Conservation (phyloP, 2,113 vertebrate species). For the Psammodynastes pulverulentus region DNA sequence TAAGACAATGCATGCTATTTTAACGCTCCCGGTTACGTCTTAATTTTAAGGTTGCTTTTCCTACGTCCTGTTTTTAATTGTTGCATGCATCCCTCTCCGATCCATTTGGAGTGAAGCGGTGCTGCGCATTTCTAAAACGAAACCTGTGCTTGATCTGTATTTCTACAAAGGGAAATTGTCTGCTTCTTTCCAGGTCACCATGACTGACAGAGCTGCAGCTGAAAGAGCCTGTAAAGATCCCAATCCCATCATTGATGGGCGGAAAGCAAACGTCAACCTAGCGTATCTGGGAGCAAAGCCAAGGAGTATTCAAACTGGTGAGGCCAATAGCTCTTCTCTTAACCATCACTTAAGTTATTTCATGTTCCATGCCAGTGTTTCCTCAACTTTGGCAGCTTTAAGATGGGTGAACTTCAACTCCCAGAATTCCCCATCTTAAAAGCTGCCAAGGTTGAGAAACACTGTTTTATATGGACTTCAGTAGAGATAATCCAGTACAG, state of each 20-base stretch:
- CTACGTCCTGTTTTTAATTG: not conserved
- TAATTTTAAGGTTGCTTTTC: not conserved
- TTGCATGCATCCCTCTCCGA: not conserved
- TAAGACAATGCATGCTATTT: not conserved
- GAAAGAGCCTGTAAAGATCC: conserved; percentile 96
- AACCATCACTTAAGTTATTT: not conserved
- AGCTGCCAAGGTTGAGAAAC: not conserved
- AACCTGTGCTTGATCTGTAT: not conserved
- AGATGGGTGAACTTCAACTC: not conserved
- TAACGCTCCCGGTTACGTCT: not conserved
- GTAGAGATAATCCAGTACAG: not conserved
- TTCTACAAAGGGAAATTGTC: conserved; percentile 47
- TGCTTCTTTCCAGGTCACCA: conserved; percentile 82
- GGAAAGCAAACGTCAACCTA: conserved; percentile 96
- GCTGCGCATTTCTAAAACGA: not conserved
- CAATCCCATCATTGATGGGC: conserved; percentile 95
- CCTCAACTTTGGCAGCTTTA: not conserved
- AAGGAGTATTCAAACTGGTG: conserved; percentile 91
- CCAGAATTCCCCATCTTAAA: not conserved
- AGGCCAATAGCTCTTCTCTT: conserved; percentile 49
- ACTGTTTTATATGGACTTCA: not conserved
- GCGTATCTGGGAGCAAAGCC: conserved; percentile 96
- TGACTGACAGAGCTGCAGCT: conserved; percentile 88
- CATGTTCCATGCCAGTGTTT: not conserved
- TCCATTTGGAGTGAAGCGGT: not conserved